Base-by-base conservation (phyloP, 2,113 vertebrate genomes). In the Gulo gulo region DNA sequence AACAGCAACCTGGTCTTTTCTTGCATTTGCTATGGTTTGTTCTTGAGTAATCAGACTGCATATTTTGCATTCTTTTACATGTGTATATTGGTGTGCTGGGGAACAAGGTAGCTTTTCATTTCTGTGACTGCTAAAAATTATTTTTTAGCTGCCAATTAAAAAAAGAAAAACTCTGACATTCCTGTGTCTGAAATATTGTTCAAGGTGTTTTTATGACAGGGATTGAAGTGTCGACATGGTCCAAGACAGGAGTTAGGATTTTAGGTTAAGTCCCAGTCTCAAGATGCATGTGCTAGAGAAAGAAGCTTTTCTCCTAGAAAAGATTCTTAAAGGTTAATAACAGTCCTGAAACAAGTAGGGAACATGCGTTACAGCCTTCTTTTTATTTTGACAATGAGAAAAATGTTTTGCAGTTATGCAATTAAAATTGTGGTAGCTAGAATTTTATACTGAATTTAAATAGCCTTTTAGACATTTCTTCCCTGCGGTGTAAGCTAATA, bases 1-100 rank as follows among this genome's bases (percentile, higher is more conserved):
- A 98, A 98, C 98, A 42, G 47, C 76, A 86, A 92, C 82, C 83
- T 89, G 76, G 65, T 88, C 95, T 78, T 96, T 96, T 65, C 90
- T 95, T 94, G 59, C 39, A 21, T 98, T 90, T 97, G 84, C 26
- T 34, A 89, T 88, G 96, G 95, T 18, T 45, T 0, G 1, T 31
- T 93, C 18, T 82, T 97, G 90, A 97, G 36, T 42, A 93, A 98
- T 89, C 82, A 94, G 92, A 50, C 61, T 0, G 0, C 7, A 4
- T 39, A 21, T 18, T 31, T 26, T 81, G 12, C n/a, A 82, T 93
- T 94, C 94, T 90, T 50, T 69, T 69, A 24, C 21, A 15, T 79
- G 69, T 26, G 26, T 90, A n/a, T 83, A 31, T 91, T 29, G 92
- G 31, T 78, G 39, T 91, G 10, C 94, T 65, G 10, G 18, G 47